Evolutionary conservation across 64 coral and sea anemone genomes (phyloP), one percentile per base, ranked within the genome.

Genomic region (Acropora yongei): DNA sequence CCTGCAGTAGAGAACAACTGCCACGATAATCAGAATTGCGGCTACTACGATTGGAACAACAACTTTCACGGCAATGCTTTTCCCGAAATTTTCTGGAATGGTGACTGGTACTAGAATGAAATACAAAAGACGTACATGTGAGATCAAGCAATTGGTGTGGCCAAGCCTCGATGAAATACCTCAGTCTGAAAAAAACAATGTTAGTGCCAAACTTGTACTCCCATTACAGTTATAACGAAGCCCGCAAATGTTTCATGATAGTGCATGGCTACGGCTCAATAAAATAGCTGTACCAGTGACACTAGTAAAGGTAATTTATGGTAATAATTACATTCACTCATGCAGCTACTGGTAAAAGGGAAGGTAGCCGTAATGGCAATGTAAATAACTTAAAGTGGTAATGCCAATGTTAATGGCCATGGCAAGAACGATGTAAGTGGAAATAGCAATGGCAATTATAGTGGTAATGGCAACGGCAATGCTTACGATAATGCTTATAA

Each of bases 1-100:
- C 67, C 67, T 71, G 67, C 17, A 71, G 67, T 71, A 71, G 67
- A 71, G 67, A n/a, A n/a, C n/a, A 71, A 71, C 67, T 71, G 17
- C 67, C 19, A 20, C 67, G 67, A 71, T 71, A n/a, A 71, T 71
- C 67, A 71, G 17, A 71, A 71, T 12, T 71, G 4, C 30, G 67
- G 30, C 67, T n/a, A 19, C 67, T 20, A 71, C 67, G 67, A 71
- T 39, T 71, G 67, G 8, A 20, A 71, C 17, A 71, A 71, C 13
- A 13, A 8, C 30, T 30, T 30, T 30, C 30, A 30, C 30, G 30
- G 30, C 30, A 30, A 30, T 30, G 30, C 30, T 13, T 71, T n/a
- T 71, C 67, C 7, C 19, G n/a, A n/a, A 20, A n/a, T 71, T n/a
- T 20, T 4, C 67, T 71, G 67, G n/a, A n/a, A n/a, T 71, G 17